Evolutionary conservation across 2,888 invertebrate species (phyloP), one percentile per base, ranked within the genome.

Genomic region (Pterostichus madidus): DNA sequence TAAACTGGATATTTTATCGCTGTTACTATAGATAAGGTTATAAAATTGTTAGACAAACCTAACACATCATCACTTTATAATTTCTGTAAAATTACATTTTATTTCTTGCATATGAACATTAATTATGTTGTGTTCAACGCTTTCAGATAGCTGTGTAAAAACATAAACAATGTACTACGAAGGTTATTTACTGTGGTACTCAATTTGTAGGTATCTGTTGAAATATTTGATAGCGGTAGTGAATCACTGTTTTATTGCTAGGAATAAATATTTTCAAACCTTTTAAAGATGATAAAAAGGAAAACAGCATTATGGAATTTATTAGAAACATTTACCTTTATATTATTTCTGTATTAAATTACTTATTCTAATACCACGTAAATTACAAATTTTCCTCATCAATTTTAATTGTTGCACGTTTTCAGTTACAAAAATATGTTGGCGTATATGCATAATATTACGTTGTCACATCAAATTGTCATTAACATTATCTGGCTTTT

Each of bases 151-250:
- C 75, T 75, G 49, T 75, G 49, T 75, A 52, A 75, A 75, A 75
- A 49, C n/a, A 75, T 75, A 75, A 75, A 75, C 75, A 75, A 75
- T 75, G 52, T 52, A 75, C 75, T 52, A 52, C 5, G 75, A 52
- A 75, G 24, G 75, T 75, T 75, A 75, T 75, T 75, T 75, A 75
- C 75, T 32, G 49, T 52, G 75, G 75, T 75, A 52, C 52, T 75
- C 75, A 52, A 52, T 75, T 75, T 75, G 75, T 75, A 52, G 52
- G 75, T 75, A 52, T 49, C 75, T 75, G 75, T 75, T 75, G 75
- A 75, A 75, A 75, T 75, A 75, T 75, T 75, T 75, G 52, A 75
- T 75, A 32, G 75, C 75, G 7, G 75, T n/a, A n/a, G 49, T 75
- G 75, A 75, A 75, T 75, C 75, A 75, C 52, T 31, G 7, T 49